Base-by-base conservation (phyloP, 2,797 vertebrate genomes). In the Myotis vivesi region DNA sequence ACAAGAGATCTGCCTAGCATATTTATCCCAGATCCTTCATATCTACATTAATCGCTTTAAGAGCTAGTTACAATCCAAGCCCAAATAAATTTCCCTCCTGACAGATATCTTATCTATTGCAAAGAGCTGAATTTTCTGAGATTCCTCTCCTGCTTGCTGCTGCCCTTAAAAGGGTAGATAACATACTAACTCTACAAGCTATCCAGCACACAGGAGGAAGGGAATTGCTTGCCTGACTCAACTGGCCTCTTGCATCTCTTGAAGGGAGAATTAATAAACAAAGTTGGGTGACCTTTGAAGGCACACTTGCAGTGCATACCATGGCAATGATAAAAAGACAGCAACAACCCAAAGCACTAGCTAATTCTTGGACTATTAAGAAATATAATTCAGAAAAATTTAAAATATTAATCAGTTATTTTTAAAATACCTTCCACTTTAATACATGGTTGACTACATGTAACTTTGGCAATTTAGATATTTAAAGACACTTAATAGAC, bases 241-340 rank as follows among this genome's bases (percentile, higher is more conserved):
- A 30, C 55, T 96, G 91, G 64, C 28, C 20, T 87, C 76, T 80
- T 76, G 89, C 20, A 66, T 83, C 64, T 41, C 79, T 87, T 77
- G 33, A 95, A 91, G 83, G 57, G 28, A 92, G 64, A 88, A 82
- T 94, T 96, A 90, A 79, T 95, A 92, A 96, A 88, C 51, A 88
- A 82, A 89, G 44, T 79, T 66, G 33, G 68, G 68, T 72, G 92
- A 77, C 36, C 10, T 91, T 69, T 84, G 90, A 92, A 94, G 57
- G 69, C 9, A 38, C 10, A 55, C 93, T 69, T 2, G 12, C 28
- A 68, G 25, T 17, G 30, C 6, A 25, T 72, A n/a, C 3, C 16
- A 3, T 87, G 23, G 72, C 30, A 66, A 3, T 51, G 51, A 72
- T 51, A 69, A 91, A 81, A 95, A 69, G 38, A 38, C 6, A 87